Percentiles rank a stretch among this genome's conserved stretches.
These are phyloP conservation scores for Cotesia congregata DNA, from an alignment of 2,888 invertebrate species.

Conservation along the genomic window DNA sequence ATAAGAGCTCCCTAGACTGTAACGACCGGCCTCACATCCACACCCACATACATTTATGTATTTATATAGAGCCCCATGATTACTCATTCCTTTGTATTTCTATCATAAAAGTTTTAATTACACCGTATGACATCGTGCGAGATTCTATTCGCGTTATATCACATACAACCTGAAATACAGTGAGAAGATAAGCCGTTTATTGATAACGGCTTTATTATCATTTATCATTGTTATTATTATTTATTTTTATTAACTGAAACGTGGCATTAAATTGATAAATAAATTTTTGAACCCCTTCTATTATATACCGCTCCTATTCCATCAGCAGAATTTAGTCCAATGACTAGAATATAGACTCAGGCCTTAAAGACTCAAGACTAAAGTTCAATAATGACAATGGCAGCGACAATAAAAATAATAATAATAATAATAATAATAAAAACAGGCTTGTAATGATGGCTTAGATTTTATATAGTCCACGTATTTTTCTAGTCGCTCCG, in stretches of 20 bases:
- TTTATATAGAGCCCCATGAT: neutral
- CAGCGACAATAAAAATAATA: neutral
- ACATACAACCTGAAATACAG: neutral
- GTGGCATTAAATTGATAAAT: neutral
- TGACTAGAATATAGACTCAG: neutral
- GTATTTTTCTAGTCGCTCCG: constrained; percentile 8
- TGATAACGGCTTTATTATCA: neutral
- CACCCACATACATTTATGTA: neutral
- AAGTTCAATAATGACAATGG: neutral
- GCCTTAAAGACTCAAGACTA: neutral
- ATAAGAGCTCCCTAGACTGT: neutral
- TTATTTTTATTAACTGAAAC: neutral
- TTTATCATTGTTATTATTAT: neutral
- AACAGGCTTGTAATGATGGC: neutral
- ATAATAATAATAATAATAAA: neutral
- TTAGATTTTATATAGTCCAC: neutral
- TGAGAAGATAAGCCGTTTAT: neutral
- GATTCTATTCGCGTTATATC: neutral
- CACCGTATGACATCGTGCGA: constrained; percentile 5
- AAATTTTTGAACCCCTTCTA: neutral
- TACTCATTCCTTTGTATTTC: constrained; percentile 14
- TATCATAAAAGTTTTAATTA: constrained; percentile 16
- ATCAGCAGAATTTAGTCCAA: neutral
- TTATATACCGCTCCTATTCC: neutral
- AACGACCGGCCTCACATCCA: neutral